Evolutionary conservation across 30 jellyfish, hydroid and myxozoan genomes (phyloP).

Genomic region (Hydractinia echinata): DNA sequence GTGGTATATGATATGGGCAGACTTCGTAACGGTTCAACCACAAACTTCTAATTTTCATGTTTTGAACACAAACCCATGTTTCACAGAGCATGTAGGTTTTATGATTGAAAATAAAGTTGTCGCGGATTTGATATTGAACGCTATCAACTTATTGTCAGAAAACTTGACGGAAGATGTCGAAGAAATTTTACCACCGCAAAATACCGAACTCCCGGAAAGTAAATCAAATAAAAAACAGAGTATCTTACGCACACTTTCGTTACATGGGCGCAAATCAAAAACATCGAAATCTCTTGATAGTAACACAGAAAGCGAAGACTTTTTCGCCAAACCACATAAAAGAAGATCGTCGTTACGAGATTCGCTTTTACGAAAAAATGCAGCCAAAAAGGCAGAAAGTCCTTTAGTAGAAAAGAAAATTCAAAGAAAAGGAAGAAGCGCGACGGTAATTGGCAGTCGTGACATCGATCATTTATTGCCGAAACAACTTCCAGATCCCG

Average conservation of each 20-base stretch:
- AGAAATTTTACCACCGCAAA: not conserved
- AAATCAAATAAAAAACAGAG: not conserved
- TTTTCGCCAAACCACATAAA: slow-evolving; percentile 21
- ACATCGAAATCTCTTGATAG: not conserved
- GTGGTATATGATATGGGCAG: slow-evolving; percentile 63
- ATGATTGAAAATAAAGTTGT: slow-evolving; percentile 56
- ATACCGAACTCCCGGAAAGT: not conserved
- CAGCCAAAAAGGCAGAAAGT: not conserved
- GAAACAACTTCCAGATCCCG: not conserved
- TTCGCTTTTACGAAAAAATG: not conserved
- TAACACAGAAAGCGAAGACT: slow-evolving; percentile 29
- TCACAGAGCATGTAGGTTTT: slow-evolving; percentile 70
- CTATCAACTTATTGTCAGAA: slow-evolving; percentile 10
- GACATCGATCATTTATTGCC: not conserved
- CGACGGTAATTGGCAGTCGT: not conserved
- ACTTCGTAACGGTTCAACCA: slow-evolving; percentile 38
- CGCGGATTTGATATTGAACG: slow-evolving; percentile 50
- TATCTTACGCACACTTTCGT: not conserved
- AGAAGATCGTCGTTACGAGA: slow-evolving; percentile 9
- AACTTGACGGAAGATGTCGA: not conserved
- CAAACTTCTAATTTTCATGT: slow-evolving; percentile 64
- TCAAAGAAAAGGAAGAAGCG: not conserved
- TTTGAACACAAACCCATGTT: slow-evolving; percentile 44
- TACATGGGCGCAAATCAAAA: not conserved
- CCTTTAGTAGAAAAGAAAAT: not conserved